Evolutionary conservation across 2,113 vertebrate genomes (phyloP).

Genomic region (Chelonoidis abingdonii): DNA sequence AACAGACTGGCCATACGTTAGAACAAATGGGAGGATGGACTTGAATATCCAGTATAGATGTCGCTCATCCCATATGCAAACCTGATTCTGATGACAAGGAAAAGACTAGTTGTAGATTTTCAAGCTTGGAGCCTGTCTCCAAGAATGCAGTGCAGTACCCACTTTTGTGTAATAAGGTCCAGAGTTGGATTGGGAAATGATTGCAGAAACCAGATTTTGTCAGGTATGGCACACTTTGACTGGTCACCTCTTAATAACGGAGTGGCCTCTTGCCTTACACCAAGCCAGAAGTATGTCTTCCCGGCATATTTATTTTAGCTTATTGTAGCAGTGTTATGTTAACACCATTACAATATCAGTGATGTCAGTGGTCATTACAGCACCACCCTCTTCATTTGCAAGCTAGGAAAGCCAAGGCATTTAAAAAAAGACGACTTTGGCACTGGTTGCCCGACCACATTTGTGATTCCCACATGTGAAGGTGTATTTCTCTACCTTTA

Average conservation of each 20-base stretch:
- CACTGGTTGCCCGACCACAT: neutral
- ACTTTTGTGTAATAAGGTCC: accelerated
- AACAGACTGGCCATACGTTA: accelerated
- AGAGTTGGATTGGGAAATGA: neutral
- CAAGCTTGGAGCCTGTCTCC: neutral
- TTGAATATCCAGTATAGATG: accelerated
- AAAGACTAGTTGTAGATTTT: neutral
- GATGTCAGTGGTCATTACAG: slow-evolving; percentile 33
- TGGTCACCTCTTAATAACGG: neutral
- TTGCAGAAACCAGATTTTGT: slow-evolving; percentile 21
- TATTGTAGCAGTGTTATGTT: neutral
- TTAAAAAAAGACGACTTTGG: neutral
- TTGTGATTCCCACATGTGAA: slow-evolving; percentile 12
- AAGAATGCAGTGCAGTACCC: accelerated
- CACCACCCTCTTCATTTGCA: slow-evolving; percentile 16
- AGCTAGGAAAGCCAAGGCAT: neutral
- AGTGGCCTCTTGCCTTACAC: neutral
- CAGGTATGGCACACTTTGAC: neutral
- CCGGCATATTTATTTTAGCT: neutral
- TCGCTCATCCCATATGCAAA: accelerated
- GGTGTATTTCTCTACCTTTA: slow-evolving; percentile 29
- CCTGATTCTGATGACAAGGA: neutral
- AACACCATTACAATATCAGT: slow-evolving; percentile 11
- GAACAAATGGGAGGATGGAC: neutral
- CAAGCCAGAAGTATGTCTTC: neutral